These are phyloP conservation scores for Biston stratarius DNA, from an alignment of 2,888 invertebrate genomes.

Conservation along the genomic window DNA sequence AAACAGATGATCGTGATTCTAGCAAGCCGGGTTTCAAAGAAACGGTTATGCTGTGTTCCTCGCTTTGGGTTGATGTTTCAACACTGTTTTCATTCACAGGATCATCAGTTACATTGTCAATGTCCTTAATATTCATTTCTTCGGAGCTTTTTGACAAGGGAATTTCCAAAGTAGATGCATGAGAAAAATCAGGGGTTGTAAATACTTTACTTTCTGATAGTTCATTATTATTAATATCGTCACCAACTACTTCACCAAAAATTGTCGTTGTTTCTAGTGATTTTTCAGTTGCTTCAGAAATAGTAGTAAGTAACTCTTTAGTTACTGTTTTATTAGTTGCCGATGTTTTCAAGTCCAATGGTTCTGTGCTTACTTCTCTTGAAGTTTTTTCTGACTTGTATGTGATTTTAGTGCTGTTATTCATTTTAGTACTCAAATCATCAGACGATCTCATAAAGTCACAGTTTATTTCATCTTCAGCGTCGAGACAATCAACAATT, in stretches of 20 bases:
- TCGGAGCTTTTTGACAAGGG: conserved; percentile 52
- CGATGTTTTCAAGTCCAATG: neutral
- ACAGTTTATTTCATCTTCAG: conserved; percentile 93
- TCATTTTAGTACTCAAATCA: conserved; percentile 1
- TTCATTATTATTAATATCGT: conserved; percentile 2
- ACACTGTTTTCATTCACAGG: conserved; percentile 44
- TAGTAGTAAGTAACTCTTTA: neutral
- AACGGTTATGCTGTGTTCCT: conserved; percentile 49
- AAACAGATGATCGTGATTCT: conserved; percentile 58
- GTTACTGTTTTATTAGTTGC: neutral
- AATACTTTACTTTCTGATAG: conserved; percentile 10
- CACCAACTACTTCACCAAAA: neutral
- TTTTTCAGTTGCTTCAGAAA: conserved; percentile 9
- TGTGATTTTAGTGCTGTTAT: conserved; percentile 14
- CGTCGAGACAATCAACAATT: conserved; percentile 91
- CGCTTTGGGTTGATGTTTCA: conserved; percentile 43
- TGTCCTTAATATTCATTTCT: conserved; percentile 37
- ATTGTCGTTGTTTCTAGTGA: neutral
- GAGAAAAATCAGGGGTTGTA: conserved; percentile 42
- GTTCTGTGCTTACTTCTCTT: conserved; percentile 29
- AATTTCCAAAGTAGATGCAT: conserved; percentile 61
- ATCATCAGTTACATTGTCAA: conserved; percentile 55
- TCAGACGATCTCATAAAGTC: conserved; percentile 52
- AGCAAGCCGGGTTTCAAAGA: conserved; percentile 48
- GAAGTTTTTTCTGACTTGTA: conserved; percentile 30